phyloP scores from a whole-genome alignment of 2,113 vertebrate species.

The Salvelinus sp. region DNA sequence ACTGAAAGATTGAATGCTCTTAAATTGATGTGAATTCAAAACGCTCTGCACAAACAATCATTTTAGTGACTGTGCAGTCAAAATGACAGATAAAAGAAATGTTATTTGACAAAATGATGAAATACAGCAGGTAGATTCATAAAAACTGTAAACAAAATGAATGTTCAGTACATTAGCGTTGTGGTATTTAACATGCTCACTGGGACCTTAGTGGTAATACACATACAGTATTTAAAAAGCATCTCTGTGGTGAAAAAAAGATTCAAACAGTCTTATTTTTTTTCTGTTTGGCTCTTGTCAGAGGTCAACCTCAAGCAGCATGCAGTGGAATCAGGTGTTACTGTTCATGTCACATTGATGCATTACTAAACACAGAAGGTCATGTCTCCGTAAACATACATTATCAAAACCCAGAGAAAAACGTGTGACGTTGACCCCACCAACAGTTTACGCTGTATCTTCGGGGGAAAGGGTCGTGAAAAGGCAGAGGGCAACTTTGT shows the following conservation, averaged over 20 bases:
- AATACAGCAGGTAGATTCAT: slow-evolving; percentile 41
- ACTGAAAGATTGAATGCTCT: slow-evolving; percentile 20
- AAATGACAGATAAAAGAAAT: slow-evolving; percentile 53
- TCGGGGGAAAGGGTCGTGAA: slow-evolving; percentile 47
- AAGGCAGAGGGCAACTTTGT: slow-evolving; percentile 67
- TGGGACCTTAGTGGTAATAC: slow-evolving; percentile 48
- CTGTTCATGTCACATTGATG: slow-evolving; percentile 93
- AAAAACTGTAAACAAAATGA: slow-evolving; percentile 37
- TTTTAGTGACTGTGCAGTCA: slow-evolving; percentile 37
- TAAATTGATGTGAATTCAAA: slow-evolving; percentile 46
- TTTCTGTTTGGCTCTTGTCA: slow-evolving; percentile 69
- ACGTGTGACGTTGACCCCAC: slow-evolving; percentile 83
- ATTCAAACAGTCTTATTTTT: slow-evolving; percentile 76
- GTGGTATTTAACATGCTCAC: slow-evolving; percentile 43
- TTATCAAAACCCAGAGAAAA: slow-evolving; percentile 98
- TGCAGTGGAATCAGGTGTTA: slow-evolving; percentile 88
- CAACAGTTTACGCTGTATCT: slow-evolving; percentile 78
- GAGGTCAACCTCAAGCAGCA: slow-evolving; percentile 78
- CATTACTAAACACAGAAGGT: slow-evolving; percentile 91
- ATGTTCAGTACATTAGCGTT: slow-evolving; percentile 30
- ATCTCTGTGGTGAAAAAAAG: slow-evolving; percentile 61
- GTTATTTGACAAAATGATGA: slow-evolving; percentile 37
- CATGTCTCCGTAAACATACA: slow-evolving; percentile 97
- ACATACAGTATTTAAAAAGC: slow-evolving; percentile 51
- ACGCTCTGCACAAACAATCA: slow-evolving; percentile 46